Conservation (phyloP, 2,888 invertebrate species). For the Molorchus minor region DNA sequence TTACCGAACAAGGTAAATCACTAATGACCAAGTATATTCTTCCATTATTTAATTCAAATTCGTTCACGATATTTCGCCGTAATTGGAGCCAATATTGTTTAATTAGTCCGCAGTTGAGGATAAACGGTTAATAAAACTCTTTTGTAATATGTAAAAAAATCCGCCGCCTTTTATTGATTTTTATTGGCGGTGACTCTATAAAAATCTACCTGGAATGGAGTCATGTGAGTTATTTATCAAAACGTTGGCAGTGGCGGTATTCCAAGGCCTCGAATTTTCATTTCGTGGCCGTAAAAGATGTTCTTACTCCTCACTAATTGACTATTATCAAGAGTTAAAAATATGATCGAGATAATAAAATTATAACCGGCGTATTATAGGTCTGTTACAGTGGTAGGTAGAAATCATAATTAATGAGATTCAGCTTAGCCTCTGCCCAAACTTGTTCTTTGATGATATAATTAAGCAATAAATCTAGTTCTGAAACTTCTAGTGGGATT, state of each 20-base stretch:
- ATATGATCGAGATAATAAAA: constrained; percentile 45
- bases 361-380: constrained; percentile 42
- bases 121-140: constrained; percentile 15
- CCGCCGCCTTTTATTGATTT: constrained; percentile 38
- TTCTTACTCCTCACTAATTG: constrained; percentile 53
- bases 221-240: constrained; percentile 55
- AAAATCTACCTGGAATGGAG: constrained; percentile 53
- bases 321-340: constrained; percentile 47
- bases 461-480: constrained; percentile 21
- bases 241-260: constrained; percentile 53
- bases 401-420: constrained; percentile 44
- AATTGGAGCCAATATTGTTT: constrained; percentile 28
- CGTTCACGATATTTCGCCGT: constrained; percentile 34
- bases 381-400: constrained; percentile 39
- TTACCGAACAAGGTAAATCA: too few species aligned
- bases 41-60: constrained; percentile 39
- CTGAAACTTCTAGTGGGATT: too few species aligned
- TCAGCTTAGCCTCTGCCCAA: constrained; percentile 2
- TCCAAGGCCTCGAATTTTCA: constrained; percentile 56
- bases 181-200: constrained; percentile 52
- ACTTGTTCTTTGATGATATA: constrained; percentile 5
- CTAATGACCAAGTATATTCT: constrained; percentile 34
- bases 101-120: constrained; percentile 24
- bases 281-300: constrained; percentile 51
- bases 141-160: constrained; percentile 27